Percentiles rank a stretch among this genome's conserved stretches.
phyloP scores from a whole-genome alignment of 2,113 vertebrate species.

The Antennarius striatus region DNA sequence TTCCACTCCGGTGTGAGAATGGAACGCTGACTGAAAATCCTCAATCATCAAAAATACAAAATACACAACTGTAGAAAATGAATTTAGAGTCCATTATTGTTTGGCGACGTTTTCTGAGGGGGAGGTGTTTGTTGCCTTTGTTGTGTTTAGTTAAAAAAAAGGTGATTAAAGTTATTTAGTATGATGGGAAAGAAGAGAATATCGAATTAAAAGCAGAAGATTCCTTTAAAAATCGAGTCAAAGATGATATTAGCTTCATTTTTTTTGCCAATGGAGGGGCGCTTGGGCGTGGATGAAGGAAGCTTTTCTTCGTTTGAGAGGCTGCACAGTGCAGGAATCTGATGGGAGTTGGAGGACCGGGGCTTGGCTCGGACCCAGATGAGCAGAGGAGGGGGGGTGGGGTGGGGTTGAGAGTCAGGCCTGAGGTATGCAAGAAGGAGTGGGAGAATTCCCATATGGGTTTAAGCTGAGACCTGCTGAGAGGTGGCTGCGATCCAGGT shows the following conservation, averaged over 20 bases:
- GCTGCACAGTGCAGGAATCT: slow-evolving; percentile 44
- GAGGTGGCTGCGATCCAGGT: slow-evolving; percentile 47
- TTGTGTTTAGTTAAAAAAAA: not conserved
- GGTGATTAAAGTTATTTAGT: slow-evolving; percentile 5
- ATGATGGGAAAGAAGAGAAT: not conserved
- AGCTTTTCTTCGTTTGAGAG: slow-evolving; percentile 29
- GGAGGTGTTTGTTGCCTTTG: too few relatives aligned
- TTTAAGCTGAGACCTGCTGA: slow-evolving; percentile 48
- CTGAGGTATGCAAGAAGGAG: slow-evolving; percentile 65
- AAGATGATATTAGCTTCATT: not conserved
- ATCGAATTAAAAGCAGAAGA: not conserved
- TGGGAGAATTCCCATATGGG: slow-evolving; percentile 43
- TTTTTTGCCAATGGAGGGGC: too few relatives aligned
- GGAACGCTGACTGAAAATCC: too few relatives aligned
- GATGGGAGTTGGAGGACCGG: slow-evolving; percentile 46
- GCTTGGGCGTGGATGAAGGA: slow-evolving; percentile 1
- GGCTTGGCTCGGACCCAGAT: slow-evolving; percentile 54
- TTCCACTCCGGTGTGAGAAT: too few relatives aligned
- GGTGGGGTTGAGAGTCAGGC: slow-evolving; percentile 50
- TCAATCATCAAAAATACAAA: too few relatives aligned
- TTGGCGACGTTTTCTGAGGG: too few relatives aligned
- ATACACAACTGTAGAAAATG: too few relatives aligned
- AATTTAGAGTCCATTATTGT: too few relatives aligned
- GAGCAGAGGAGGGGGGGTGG: slow-evolving; percentile 5
- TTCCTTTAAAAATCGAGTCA: slow-evolving; percentile 11